Base-by-base conservation (phyloP, 2,113 vertebrate species). In the Lepisosteus osseus region DNA sequence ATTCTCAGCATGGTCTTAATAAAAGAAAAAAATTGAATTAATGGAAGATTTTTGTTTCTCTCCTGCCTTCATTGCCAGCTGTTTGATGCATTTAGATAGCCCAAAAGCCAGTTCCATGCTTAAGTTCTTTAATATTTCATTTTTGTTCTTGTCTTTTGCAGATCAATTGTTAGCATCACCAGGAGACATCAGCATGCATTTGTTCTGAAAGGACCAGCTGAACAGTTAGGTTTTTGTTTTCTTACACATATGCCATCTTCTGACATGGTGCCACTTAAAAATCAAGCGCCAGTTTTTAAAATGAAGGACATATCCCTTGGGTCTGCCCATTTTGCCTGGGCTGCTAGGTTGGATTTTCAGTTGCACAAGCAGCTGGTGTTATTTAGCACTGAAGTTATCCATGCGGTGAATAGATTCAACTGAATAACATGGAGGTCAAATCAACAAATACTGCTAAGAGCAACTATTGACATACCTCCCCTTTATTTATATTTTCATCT, bases 21-120 rank as follows among this genome's bases (percentile, higher is more conserved):
- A 65, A 65, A 64, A 71, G 17, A 1, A 29, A 47, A 44, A 54
- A 64, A 71, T 64, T 8, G 47, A 45, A 57, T 56, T 55, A 65
- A 66, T 59, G 51, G 40, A 72, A 72, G 62, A 72, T 54, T 65
- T 65, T 72, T 54, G 29, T 54, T 71, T 71, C 15, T 12, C 15
- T 12, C 43, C 41, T 44, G 41, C 17, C 65, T 72, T 64, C 17
- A 17, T 15, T 11, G 61, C 51, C 70, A 29, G n/a, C 70, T 72
- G 70, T 66, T 72, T 72, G 70, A 69, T 69, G 55, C 54, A 72
- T 57, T 72, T n/a, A 0, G 51, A 51, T 59, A 59, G 57, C 57
- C 7, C 57, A 59, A 4, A 63, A 66, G 40, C 51, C 51, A 11
- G n/a, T 66, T 72, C 62, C 65, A 42, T 64, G 29, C 63, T 72